A percentile compares a stretch with the other conserved stretches of the same genome.
These are phyloP conservation scores for Podarcis lilfordi DNA, from an alignment of 2,797 vertebrate genomes.

Conservation along the genomic window DNA sequence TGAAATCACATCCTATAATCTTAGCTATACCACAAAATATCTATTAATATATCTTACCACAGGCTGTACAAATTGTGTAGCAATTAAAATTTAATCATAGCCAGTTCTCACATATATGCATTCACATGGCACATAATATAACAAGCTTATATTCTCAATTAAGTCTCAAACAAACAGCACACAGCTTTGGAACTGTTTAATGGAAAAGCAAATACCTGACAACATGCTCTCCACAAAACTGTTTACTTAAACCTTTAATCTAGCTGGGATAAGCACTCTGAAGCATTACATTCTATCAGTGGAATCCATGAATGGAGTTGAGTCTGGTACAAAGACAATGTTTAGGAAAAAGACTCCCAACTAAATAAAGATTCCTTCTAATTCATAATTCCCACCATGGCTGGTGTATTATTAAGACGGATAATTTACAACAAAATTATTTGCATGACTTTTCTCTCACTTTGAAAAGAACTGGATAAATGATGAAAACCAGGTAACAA, in stretches of 20 bases:
- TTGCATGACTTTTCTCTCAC: not conserved
- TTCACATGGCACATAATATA: no score
- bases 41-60: no score
- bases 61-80: no score
- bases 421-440: not conserved
- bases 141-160: not conserved
- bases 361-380: not conserved
- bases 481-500: not conserved
- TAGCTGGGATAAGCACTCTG: not conserved
- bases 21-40: no score
- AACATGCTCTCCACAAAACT: not conserved
- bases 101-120: no score
- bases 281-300: not conserved
- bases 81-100: no score
- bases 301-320: not conserved
- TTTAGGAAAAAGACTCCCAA: not conserved
- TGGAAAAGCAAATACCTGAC: not conserved
- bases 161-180: not conserved
- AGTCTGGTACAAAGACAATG: not conserved
- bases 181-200: not conserved
- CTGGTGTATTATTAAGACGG: not conserved
- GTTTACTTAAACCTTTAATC: not conserved
- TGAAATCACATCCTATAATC: no score
- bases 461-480: not conserved
- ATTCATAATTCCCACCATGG: not conserved